These are phyloP conservation scores for Leuciscus waleckii DNA, from an alignment of 2,797 vertebrate species.

Conservation along the genomic window DNA sequence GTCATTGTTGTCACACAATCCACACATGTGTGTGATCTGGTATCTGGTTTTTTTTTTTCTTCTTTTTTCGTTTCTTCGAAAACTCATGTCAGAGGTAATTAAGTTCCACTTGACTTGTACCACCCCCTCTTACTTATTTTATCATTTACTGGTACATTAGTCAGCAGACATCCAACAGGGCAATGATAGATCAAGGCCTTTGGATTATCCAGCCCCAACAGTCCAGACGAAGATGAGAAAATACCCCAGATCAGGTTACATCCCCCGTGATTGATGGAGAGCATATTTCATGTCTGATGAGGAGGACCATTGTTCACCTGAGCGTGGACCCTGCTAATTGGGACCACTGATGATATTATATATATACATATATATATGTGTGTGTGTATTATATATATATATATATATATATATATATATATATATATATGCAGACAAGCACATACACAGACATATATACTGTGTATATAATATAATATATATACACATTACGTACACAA, in stretches of 20 bases:
- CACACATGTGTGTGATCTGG: conserved; percentile 34
- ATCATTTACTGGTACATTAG: conserved; percentile 64
- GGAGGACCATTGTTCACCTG: conserved; percentile 18
- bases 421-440: too few species aligned
- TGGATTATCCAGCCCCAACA: conserved; percentile 40
- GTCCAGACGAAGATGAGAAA: conserved; percentile 39
- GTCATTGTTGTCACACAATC: conserved; percentile 49
- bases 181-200: conserved; percentile 48
- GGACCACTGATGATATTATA: neutral
- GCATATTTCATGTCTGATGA: conserved; percentile 38
- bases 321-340: neutral
- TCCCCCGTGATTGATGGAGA: conserved; percentile 42
- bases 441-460: too few species aligned
- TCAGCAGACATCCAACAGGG: conserved; percentile 60
- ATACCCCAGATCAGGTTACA: conserved; percentile 49
- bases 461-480: too few species aligned
- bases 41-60: conserved; percentile 26
- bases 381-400: neutral
- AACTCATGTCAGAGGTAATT: conserved; percentile 60
- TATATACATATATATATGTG: neutral
- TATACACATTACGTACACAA: too few species aligned
- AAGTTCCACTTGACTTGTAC: conserved; percentile 61
- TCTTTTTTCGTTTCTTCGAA: neutral
- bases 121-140: conserved; percentile 48
- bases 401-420: neutral